These are phyloP conservation scores for Lapara coniferarum DNA, from an alignment of 2,888 invertebrate genomes.

Conservation along the genomic window DNA sequence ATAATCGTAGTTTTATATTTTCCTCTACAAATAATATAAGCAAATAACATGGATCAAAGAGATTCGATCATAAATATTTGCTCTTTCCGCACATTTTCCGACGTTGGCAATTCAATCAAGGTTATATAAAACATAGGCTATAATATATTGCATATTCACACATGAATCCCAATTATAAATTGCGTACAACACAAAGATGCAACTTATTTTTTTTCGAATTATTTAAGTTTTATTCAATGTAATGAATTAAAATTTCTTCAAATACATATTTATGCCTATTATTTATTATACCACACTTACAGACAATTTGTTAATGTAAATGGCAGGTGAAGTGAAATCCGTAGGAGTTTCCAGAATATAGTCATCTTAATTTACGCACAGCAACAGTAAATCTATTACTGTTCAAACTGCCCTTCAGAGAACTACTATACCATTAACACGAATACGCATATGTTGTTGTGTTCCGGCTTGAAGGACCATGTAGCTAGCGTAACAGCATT, in stretches of 20 bases:
- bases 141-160: background rate
- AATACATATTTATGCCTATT: background rate
- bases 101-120: background rate
- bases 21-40: slow-evolving; percentile 12
- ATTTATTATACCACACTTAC: no score
- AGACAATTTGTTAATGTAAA: no score
- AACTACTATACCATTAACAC: no score
- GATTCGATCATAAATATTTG: slow-evolving; percentile 4
- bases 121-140: background rate
- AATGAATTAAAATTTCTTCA: background rate
- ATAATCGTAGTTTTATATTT: slow-evolving; percentile 5
- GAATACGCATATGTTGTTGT: no score
- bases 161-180: background rate
- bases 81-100: background rate
- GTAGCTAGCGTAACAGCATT: no score
- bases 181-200: background rate
- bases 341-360: no score
- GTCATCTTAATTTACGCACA: background rate
- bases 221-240: background rate
- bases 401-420: no score
- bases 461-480: no score
- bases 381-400: background rate
- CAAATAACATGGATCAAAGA: slow-evolving; percentile 22
- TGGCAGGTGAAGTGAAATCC: no score
- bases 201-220: no score